These are phyloP conservation scores for Mormoops blainvillei DNA, from an alignment of 2,113 vertebrate genomes.

Conservation along the genomic window DNA sequence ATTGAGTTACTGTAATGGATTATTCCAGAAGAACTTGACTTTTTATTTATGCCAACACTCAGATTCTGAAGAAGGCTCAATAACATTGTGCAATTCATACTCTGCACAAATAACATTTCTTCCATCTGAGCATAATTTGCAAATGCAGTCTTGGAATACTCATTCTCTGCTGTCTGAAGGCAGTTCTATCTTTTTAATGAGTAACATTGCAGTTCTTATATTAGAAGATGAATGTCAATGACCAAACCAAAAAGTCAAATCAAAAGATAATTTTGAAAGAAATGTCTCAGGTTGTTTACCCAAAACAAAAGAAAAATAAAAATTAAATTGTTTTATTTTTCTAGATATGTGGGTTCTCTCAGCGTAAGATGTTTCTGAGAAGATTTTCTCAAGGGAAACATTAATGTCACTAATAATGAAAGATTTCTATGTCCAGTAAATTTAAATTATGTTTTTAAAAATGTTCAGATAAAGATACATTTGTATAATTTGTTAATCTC, in stretches of 20 bases:
- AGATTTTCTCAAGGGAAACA: background rate
- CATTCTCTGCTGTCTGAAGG: background rate
- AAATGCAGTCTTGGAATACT: background rate
- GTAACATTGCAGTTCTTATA: background rate
- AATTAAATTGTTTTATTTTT: background rate
- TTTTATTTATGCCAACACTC: constrained; percentile 39
- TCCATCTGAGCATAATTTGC: background rate
- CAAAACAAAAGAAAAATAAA: background rate
- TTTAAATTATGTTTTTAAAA: background rate
- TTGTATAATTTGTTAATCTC: background rate
- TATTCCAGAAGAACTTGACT: background rate
- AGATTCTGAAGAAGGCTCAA: background rate
- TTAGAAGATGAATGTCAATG: background rate
- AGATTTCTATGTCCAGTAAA: background rate
- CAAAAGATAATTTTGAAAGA: background rate
- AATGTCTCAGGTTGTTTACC: background rate
- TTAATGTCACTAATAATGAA: background rate
- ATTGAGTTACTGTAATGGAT: background rate
- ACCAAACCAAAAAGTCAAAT: background rate
- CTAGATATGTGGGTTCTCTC: background rate
- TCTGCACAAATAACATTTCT: constrained; percentile 41
- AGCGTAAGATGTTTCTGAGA: background rate
- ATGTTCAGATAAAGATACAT: background rate
- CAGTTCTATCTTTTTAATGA: background rate
- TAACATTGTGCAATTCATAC: constrained; percentile 31